A percentile compares a stretch with the other conserved stretches of the same genome.
Conservation (phyloP, 2,113 vertebrate species). For the Urocynchramus pylzowi region DNA sequence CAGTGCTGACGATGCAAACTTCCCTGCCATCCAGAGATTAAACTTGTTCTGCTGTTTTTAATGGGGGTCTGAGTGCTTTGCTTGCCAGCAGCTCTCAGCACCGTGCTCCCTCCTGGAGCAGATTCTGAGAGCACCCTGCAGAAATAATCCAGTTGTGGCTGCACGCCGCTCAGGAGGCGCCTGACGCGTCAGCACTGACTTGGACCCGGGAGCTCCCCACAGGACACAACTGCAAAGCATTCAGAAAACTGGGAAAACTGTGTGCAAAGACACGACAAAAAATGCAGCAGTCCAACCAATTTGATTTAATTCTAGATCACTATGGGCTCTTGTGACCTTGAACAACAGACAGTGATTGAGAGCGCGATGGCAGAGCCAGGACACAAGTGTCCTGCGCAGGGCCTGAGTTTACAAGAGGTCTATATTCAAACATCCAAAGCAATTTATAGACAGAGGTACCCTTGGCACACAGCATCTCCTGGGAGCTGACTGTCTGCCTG, state of each 20-base stretch:
- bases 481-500: conserved; percentile 8
- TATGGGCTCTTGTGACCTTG: not conserved
- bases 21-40: conserved; percentile 23
- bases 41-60: conserved; percentile 39
- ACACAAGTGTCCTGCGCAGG: not conserved
- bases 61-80: not conserved
- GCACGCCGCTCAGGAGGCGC: not conserved
- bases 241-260: not conserved
- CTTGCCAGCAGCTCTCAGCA: not conserved
- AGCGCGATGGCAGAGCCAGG: not conserved
- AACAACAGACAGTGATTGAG: not conserved
- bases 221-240: not conserved
- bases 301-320: not conserved
- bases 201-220: not conserved
- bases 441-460: conserved; percentile 28
- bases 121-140: not conserved
- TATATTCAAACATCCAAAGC: conserved; percentile 27
- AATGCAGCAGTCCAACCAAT: rapidly evolving
- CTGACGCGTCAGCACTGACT: not conserved
- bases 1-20: conserved; percentile 42
- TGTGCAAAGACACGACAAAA: not conserved
- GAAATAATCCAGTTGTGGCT: not conserved
- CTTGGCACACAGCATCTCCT: not conserved
- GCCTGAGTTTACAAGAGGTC: not conserved
- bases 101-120: not conserved